A percentile compares a stretch with the other conserved stretches of the same genome.
Conservation (phyloP, 1,140 invertebrate species). For the Lasioglossum baleicum region DNA sequence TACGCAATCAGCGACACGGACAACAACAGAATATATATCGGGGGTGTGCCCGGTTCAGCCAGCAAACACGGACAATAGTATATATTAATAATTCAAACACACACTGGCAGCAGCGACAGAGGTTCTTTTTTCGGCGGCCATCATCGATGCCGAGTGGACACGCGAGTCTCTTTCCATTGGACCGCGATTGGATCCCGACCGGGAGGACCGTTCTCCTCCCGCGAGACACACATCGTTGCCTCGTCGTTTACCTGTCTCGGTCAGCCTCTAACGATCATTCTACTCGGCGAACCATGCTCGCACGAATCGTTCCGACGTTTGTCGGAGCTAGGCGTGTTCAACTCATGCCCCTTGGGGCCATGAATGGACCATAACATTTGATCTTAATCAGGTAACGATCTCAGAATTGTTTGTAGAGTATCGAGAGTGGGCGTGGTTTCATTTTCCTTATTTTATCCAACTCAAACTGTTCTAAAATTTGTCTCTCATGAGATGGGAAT, state of each 20-base stretch:
- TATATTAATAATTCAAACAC: neutral
- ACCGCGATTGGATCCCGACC: constrained; percentile 9
- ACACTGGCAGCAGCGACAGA: constrained; percentile 29
- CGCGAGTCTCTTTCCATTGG: constrained; percentile 5
- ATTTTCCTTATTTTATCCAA: too few species aligned
- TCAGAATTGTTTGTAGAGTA: too few species aligned
- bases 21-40: constrained; percentile 49
- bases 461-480: too few species aligned
- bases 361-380: too few species aligned
- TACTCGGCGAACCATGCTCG: neutral
- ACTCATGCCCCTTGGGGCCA: too few species aligned
- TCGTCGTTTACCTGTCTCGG: constrained; percentile 31
- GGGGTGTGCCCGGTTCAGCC: constrained; percentile 47
- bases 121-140: neutral
- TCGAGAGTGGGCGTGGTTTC: too few species aligned
- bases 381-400: too few species aligned
- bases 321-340: neutral
- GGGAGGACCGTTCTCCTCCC: constrained; percentile 4
- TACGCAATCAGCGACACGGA: constrained; percentile 51
- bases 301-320: neutral
- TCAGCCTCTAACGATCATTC: constrained; percentile 10
- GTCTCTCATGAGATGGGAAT: too few species aligned
- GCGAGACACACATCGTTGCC: neutral
- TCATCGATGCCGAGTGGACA: neutral
- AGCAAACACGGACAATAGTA: constrained; percentile 34